Evolutionary conservation across 2,113 vertebrate genomes (phyloP).

Genomic region (Pseudopodoces humilis): DNA sequence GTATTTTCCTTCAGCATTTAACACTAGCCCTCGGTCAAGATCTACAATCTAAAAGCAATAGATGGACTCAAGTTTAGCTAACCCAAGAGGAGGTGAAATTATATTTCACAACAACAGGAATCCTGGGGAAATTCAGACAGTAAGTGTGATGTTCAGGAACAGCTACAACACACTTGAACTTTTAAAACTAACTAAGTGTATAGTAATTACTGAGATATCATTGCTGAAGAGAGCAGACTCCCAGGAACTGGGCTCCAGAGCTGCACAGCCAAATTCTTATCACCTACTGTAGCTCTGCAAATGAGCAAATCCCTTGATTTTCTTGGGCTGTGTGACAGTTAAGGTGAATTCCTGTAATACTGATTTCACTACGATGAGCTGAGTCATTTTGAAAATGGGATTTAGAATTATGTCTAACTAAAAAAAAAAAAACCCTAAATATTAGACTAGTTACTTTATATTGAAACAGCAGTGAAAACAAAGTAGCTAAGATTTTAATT

Average conservation of each 20-base stretch:
- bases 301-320: background rate
- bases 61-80: background rate
- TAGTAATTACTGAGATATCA: background rate
- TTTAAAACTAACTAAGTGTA: background rate
- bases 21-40: constrained; percentile 87
- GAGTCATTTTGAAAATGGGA: background rate
- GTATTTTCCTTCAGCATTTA: constrained; percentile 90
- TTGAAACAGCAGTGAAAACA: background rate
- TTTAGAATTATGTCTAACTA: background rate
- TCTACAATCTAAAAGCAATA: constrained; percentile 85
- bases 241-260: background rate
- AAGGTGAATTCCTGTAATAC: background rate
- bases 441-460: background rate
- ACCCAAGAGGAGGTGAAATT: background rate
- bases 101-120: background rate
- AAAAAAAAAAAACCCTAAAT: background rate
- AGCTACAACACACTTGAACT: background rate
- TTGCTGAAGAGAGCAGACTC: background rate
- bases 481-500: constrained; percentile 18
- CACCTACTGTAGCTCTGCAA: background rate
- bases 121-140: background rate
- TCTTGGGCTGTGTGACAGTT: background rate
- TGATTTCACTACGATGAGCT: background rate
- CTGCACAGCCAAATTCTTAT: background rate
- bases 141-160: background rate